Evolutionary conservation across 2,113 vertebrate species (phyloP), one percentile per base, ranked within the genome.

Genomic region (Diadophis punctatus): DNA sequence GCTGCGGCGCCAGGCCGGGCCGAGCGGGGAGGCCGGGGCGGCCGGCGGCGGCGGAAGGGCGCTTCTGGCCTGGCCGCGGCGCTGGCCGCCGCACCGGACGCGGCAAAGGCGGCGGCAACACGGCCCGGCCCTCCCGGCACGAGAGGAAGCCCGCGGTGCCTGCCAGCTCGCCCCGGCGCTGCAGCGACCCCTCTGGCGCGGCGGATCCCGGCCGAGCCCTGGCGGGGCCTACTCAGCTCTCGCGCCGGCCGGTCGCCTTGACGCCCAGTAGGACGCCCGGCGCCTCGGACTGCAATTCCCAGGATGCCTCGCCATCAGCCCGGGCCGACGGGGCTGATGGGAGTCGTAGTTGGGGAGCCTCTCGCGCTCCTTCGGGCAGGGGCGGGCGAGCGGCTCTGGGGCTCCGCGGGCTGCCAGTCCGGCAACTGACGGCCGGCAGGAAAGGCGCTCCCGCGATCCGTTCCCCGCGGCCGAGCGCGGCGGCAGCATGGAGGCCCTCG

Each of bases 71-170:
- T 68, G 87, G 91, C 91, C 52, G 74, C 55, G 86, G 53, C 91
- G 49, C 30, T 91, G 49, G 90, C 80, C 90, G 95, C 92, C 88
- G 87, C 88, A 95, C 93, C 52, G 91, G 91, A 53, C 90, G 93
- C 93, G 94, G 94, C 92, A 94, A 92, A 94, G 92, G 94, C 95
- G 93, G 88, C 88, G 58, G 88, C 91, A 94, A 91, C 93, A 93
- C 92, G 95, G 91, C 95, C 93, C 93, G 87, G 68, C 53, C 68
- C 92, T 94, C 90, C 91, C 68, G n/a, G 68, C 34, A 16, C 68
- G n/a, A 80, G 90, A 94, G 95, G 93, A 94, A 92, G 87, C 48
- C 52, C 43, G 12, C 39, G 43, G 23, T 55, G 1, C 23, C 16
- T 48, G 88, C 91, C 92, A 88, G 88, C 53, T 43, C 68, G 43